A percentile compares a stretch with the other conserved stretches of the same genome.
Evolutionary conservation across 2,113 vertebrate species (phyloP).

Genomic region (Lepus americanus): DNA sequence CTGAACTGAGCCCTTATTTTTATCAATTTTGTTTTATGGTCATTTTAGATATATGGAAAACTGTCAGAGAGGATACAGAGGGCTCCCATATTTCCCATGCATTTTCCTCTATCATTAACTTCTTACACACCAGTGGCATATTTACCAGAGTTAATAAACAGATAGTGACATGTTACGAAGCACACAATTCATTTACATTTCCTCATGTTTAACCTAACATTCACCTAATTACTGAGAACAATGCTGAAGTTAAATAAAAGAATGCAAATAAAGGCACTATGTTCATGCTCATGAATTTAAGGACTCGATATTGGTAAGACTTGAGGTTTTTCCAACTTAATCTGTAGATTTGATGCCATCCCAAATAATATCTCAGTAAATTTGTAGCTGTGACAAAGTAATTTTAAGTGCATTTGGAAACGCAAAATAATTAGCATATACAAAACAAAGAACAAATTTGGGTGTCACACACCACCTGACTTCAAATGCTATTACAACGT

Average conservation of each 20-base stretch:
- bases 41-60: not conserved
- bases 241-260: not conserved
- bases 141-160: not conserved
- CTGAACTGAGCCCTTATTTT: not conserved
- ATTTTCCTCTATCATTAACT: not conserved
- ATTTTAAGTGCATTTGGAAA: not conserved
- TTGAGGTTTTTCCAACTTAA: not conserved
- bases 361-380: not conserved
- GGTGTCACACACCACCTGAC: not conserved
- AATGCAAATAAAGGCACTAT: not conserved
- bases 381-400: not conserved
- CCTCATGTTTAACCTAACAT: not conserved
- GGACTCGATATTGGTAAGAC: not conserved
- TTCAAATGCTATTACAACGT: not conserved
- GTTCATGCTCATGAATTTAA: slow-evolving; percentile 8
- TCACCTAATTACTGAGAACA: not conserved
- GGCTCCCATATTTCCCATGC: not conserved
- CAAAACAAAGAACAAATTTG: not conserved
- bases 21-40: not conserved
- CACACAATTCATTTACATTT: not conserved
- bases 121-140: not conserved
- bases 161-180: not conserved
- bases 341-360: not conserved
- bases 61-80: not conserved
- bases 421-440: not conserved